These are phyloP conservation scores for Mormyrops attenuatus DNA, from an alignment of 2,797 vertebrate genomes.

Conservation along the genomic window DNA sequence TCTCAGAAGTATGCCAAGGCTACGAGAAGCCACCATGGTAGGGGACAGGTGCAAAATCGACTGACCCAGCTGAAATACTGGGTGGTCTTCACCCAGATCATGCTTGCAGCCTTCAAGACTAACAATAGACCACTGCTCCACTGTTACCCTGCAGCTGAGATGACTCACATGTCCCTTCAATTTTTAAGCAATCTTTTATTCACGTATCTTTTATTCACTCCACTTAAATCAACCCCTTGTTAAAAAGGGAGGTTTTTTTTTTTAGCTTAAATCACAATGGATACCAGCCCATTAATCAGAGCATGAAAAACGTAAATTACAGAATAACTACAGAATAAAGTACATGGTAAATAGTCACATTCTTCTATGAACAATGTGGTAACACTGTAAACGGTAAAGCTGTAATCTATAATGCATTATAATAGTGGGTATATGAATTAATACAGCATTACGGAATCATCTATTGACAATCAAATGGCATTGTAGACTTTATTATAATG, in stretches of 20 bases:
- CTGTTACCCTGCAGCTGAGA: not conserved
- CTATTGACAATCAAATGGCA: not conserved
- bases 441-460: not conserved
- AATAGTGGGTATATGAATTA: not conserved
- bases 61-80: not conserved
- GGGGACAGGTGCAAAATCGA: not conserved
- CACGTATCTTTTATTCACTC: not conserved
- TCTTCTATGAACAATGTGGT: not conserved
- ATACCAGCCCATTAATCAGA: not conserved
- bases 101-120: not conserved
- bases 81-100: not conserved
- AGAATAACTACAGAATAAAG: not conserved
- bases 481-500: not conserved
- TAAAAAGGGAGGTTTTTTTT: not conserved
- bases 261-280: not conserved
- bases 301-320: not conserved
- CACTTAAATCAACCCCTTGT: slow-evolving; percentile 6
- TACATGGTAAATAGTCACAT: not conserved
- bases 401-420: not conserved
- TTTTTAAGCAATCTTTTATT: slow-evolving; percentile 1
- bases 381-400: not conserved
- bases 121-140: not conserved
- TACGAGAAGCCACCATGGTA: not conserved
- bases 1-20: not conserved
- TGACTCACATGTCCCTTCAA: not conserved